Evolutionary conservation across 2,888 invertebrate genomes (phyloP), one percentile per base, ranked within the genome.

Genomic region (Mythimna impura): DNA sequence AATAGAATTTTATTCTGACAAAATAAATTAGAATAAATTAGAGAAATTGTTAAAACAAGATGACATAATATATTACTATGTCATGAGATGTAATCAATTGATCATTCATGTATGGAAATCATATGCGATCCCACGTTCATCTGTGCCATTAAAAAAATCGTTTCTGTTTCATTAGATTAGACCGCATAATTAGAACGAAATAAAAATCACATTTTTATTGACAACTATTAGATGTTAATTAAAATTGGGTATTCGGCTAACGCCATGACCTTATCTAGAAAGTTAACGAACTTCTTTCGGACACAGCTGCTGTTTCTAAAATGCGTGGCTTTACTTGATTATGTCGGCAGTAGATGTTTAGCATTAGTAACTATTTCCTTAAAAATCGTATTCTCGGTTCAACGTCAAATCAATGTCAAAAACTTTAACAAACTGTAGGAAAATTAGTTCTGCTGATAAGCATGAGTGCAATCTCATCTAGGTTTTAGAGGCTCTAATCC

Each of bases 151-250:
- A 4, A 20, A 61, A 74, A 61, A 22, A n/a, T 36, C 25, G 0
- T 10, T 52, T 58, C 52, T 20, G 14, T 47, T 43, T 20, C 14
- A 69, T 60, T 58, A 54, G 10, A 63, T 66, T 22, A 30, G 6
- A 66, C 36, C 1, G 34, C 25, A 52, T 61, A n/a, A 57, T 62
- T 50, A 75, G 9, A 63, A 47, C 17, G 34, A 58, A 25, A 36
- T 47, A 65, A 55, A 66, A 75, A 36, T 25, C 47, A 47, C 43
- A n/a, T 34, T 75, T 69, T 76, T 22, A 34, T 17, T 3, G 12
- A 47, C 2, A 47, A 12, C 12, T 57, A 22, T 30, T 7, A 9
- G 22, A 25, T 14, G 50, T 70, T 60, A 60, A 69, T 69, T 60
- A 47, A 60, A 68, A 20, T 64, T 50, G 8, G 1, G 43, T 60